phyloP scores from a whole-genome alignment of 2,797 vertebrate genomes.

The Muraenolepis orangiensis region DNA sequence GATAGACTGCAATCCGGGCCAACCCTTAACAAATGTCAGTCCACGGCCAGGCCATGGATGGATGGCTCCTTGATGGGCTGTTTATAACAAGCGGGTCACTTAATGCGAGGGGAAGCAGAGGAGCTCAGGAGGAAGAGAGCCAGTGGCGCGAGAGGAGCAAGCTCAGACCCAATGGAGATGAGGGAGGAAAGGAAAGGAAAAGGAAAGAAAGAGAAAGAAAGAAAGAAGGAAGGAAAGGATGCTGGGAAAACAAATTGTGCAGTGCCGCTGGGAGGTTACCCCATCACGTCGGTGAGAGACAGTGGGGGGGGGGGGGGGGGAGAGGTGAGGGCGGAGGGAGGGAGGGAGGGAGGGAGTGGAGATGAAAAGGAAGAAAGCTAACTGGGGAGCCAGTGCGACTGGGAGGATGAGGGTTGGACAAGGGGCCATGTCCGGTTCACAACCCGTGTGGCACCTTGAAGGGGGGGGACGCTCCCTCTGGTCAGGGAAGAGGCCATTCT shows the following conservation, averaged over 20 bases:
- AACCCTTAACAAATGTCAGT: slow-evolving; percentile 65
- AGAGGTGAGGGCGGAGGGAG: too few species aligned
- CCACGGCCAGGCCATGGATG: slow-evolving; percentile 25
- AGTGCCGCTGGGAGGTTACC: background rate
- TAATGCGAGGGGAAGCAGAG: slow-evolving; percentile 33
- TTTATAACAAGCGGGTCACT: slow-evolving; percentile 18
- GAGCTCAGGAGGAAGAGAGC: background rate
- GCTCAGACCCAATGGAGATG: too few species aligned
- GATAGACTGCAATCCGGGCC: slow-evolving; percentile 50
- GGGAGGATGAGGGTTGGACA: background rate
- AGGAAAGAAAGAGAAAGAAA: slow-evolving; percentile 11
- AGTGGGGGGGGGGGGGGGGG: slow-evolving; percentile 15
- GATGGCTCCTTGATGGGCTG: background rate
- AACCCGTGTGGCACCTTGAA: background rate
- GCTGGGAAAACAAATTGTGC: background rate
- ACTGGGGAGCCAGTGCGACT: background rate
- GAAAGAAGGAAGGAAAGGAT: slow-evolving; percentile 6
- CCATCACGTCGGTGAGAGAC: too few species aligned
- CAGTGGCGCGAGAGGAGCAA: background rate
- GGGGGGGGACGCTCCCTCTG: too few species aligned
- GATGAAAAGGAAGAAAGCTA: background rate
- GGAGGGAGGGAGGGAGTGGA: too few species aligned
- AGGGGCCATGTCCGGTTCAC: background rate
- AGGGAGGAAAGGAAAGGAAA: background rate
- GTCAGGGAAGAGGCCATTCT: slow-evolving; percentile 7